Conservation (phyloP, 2,797 vertebrate species). For the Phalloptychus januarius region DNA sequence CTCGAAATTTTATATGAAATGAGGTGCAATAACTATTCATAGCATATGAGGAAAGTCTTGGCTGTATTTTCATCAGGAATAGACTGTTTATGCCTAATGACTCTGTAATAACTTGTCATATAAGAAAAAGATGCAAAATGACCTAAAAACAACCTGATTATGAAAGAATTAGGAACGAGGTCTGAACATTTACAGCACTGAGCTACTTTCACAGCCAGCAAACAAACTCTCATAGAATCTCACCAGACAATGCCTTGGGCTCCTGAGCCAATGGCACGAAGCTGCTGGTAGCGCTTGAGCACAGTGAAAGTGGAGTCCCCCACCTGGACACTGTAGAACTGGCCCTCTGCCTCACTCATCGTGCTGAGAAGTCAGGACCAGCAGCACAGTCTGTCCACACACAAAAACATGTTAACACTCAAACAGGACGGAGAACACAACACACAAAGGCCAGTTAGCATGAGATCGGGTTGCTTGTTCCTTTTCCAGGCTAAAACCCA, state of each 20-base stretch:
- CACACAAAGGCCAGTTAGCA: neutral
- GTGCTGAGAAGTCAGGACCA: conserved; percentile 73
- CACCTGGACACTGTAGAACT: conserved; percentile 97
- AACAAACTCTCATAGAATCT: conserved; percentile 63
- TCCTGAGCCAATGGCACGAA: conserved; percentile 94
- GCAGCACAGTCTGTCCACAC: conserved; percentile 69
- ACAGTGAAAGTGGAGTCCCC: conserved; percentile 98
- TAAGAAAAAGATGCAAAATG: neutral
- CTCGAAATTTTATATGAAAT: neutral
- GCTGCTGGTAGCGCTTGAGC: conserved; percentile 91
- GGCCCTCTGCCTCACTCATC: conserved; percentile 93
- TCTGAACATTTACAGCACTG: neutral
- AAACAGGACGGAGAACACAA: conserved; percentile 4
- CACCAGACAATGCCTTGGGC: conserved; percentile 98
- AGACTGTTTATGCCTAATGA: neutral
- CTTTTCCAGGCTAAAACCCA: conserved; percentile 39
- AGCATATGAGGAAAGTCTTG: neutral
- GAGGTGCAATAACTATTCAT: neutral
- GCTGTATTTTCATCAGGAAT: neutral
- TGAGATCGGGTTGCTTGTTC: conserved; percentile 7
- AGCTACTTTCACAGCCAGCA: neutral
- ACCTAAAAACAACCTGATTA: neutral
- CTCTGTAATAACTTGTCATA: neutral
- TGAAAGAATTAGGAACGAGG: neutral
- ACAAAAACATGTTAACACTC: conserved; percentile 15